Percentiles rank a stretch among this genome's conserved stretches.
Conservation (phyloP, 2,888 invertebrate genomes). For the Mythimna vitellina region DNA sequence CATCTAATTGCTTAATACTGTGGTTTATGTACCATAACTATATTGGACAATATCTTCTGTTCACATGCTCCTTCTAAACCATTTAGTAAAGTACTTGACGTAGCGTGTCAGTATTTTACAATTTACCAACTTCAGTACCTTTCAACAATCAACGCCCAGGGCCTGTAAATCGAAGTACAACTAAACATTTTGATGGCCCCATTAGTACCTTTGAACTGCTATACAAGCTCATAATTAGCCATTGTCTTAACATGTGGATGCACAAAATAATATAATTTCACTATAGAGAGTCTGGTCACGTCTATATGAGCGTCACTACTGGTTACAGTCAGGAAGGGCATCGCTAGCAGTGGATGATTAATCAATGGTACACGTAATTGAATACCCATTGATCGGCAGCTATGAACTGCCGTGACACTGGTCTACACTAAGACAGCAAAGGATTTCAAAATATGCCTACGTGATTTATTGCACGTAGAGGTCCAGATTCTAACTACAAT, state of each 20-base stretch:
- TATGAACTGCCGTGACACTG: not conserved
- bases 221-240: conserved; percentile 37
- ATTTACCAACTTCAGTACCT: not conserved
- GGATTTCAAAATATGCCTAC: not conserved
- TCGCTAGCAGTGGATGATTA: not conserved
- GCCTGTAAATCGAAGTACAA: conserved; percentile 6
- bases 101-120: conserved; percentile 1
- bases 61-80: not conserved
- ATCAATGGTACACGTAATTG: not conserved
- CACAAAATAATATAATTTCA: conserved; percentile 40
- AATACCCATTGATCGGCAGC: not conserved
- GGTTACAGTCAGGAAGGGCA: conserved; percentile 11
- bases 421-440: not conserved
- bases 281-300: conserved; percentile 46
- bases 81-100: not conserved
- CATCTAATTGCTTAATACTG: not conserved
- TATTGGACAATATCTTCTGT: not conserved
- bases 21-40: not conserved
- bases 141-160: not conserved
- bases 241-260: conserved; percentile 40
- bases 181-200: conserved; percentile 13
- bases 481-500: no score
- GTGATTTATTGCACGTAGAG: not conserved
- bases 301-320: conserved; percentile 41
- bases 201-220: conserved; percentile 26